These are phyloP conservation scores for Cyrtodaria siliqua DNA, from an alignment of 2,888 invertebrate genomes.

Conservation along the genomic window DNA sequence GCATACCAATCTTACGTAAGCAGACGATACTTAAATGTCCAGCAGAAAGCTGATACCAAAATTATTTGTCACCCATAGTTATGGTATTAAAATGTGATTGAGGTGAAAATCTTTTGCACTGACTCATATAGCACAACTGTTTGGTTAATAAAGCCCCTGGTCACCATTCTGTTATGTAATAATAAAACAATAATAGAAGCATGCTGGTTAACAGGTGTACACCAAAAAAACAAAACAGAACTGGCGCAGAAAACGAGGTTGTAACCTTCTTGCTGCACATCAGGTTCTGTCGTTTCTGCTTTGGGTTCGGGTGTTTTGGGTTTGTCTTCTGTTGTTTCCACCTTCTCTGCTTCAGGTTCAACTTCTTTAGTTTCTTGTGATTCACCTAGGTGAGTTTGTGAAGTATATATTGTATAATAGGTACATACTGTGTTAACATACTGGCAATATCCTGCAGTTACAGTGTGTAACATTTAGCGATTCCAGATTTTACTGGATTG, in stretches of 20 bases:
- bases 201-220: too few species aligned
- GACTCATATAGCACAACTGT: too few species aligned
- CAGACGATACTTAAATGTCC: too few species aligned
- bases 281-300: conserved; percentile 19
- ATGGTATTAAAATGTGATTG: not conserved
- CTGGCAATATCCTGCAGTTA: too few species aligned
- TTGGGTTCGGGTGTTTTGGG: conserved; percentile 26
- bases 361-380: conserved; percentile 30
- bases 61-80: not conserved
- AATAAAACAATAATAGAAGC: too few species aligned
- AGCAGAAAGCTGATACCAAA: not conserved
- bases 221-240: not conserved
- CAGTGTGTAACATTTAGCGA: too few species aligned
- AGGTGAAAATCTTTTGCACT: too few species aligned
- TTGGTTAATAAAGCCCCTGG: too few species aligned
- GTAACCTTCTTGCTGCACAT: conserved; percentile 20
- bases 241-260: not conserved
- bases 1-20: too few species aligned
- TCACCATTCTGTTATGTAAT: too few species aligned
- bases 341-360: conserved; percentile 31
- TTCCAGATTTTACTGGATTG: too few species aligned
- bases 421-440: not conserved
- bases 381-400: conserved; percentile 16
- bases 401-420: not conserved
- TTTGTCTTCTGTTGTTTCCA: conserved; percentile 34